Base-by-base conservation (phyloP, 2,888 invertebrate species). In the Catocala nupta region DNA sequence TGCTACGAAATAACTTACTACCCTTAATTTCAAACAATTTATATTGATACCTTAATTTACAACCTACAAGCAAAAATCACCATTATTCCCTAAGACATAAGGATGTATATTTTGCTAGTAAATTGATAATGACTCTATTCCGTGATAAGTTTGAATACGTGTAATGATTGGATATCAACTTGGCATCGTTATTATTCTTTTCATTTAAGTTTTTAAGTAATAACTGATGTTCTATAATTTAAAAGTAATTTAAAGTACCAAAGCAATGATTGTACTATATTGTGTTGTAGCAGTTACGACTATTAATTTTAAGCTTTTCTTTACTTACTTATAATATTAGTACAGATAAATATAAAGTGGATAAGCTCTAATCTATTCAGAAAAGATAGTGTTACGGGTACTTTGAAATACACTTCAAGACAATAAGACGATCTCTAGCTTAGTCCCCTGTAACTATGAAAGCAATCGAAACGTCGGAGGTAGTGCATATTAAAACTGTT, bases 81-180 rank as follows among this genome's bases (percentile, higher is more conserved):
- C 57, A 25, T 59, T 65, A 66, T 45, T 0, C 0, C 0, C 0
- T 0, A 8, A 4, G 12, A 0, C 6, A 5, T 43, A 59, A 59
- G 50, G 10, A 0, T 5, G n/a, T 16, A 7, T 42, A 44, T 51
- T 33, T 43, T 1, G 3, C 5, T 42, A 10, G 5, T 47, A 43
- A 59, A 51, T 51, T 66, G 7, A 56, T 87, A 85, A 87, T 85
- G 87, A 82, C 87, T 83, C 69, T 79, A 86, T 87, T 84, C 65
- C 87, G 83, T 87, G 88, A 71, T 65, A 70, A 70, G 63, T 69
- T 68, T 65, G 54, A 68, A 66, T 63, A 54, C 13, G 51, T 39
- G 9, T 71, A 75, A 78, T 70, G 63, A 76, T 65, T 70, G 62
- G 54, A 44, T 59, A 76, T 78, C 50, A 55, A 64, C 12, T 68